phyloP scores from a whole-genome alignment of 1,140 invertebrate species.

The Himalopsyche phryganea region DNA sequence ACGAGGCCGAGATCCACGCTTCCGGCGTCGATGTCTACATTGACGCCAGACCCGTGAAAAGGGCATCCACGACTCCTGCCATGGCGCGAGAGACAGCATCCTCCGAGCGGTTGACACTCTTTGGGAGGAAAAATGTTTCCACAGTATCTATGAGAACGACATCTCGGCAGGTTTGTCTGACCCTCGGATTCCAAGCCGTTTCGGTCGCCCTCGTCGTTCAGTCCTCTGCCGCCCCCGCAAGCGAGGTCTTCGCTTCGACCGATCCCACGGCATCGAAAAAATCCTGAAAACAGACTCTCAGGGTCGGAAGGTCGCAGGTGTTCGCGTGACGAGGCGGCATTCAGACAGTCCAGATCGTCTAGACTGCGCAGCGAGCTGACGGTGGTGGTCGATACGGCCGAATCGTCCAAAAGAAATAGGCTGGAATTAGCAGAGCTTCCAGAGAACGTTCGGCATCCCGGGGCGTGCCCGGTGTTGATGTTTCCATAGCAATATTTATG shows the following conservation, averaged over 20 bases:
- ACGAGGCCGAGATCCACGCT: slow-evolving; percentile 42
- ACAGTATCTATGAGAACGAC: slow-evolving; percentile 5
- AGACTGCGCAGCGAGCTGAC: slow-evolving; percentile 57
- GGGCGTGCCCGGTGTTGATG: slow-evolving; percentile 23
- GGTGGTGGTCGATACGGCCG: slow-evolving; percentile 48
- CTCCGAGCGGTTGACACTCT: slow-evolving; percentile 26
- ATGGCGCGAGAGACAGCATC: slow-evolving; percentile 27
- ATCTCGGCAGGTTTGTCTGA: slow-evolving; percentile 20
- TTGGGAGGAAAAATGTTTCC: slow-evolving; percentile 13
- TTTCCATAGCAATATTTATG: slow-evolving; percentile 32
- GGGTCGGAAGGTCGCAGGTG: slow-evolving; percentile 5
- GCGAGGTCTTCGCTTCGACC: slow-evolving; percentile 4
- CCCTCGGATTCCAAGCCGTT: slow-evolving; percentile 23
- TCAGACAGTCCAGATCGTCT: slow-evolving; percentile 54
- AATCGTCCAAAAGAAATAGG: slow-evolving; percentile 57
- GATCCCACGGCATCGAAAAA: slow-evolving; percentile 1
- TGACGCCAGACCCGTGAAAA: slow-evolving; percentile 33
- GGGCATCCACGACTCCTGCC: slow-evolving; percentile 21
- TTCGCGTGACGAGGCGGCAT: slow-evolving; percentile 30
- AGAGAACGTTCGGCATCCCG: slow-evolving; percentile 41
- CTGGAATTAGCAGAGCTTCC: slow-evolving; percentile 60
- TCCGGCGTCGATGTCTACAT: slow-evolving; percentile 37
- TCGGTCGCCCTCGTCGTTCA: slow-evolving; percentile 15
- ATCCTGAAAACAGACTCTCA: background rate
- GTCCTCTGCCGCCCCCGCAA: background rate